Evolutionary conservation across 2,113 vertebrate genomes (phyloP).

Genomic region (Scomber scombrus): DNA sequence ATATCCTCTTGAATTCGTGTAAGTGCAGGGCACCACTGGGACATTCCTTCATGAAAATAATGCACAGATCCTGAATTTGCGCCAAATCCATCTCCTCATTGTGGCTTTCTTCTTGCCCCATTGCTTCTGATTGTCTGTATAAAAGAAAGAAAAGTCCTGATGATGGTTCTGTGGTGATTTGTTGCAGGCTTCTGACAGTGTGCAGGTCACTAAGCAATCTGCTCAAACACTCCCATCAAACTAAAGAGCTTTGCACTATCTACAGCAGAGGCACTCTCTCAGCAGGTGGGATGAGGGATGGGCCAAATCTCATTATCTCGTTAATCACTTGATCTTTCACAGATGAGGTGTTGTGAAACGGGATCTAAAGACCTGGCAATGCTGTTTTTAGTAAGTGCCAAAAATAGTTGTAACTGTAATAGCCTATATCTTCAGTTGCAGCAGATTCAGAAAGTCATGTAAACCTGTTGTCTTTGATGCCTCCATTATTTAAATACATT

Average conservation of each 20-base stretch:
- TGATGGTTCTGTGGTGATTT: neutral
- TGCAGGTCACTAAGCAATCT: neutral
- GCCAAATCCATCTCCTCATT: conserved; percentile 82
- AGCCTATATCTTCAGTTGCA: neutral
- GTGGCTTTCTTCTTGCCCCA: conserved; percentile 77
- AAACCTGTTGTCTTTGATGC: neutral
- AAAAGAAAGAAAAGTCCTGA: accelerated
- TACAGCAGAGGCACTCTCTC: neutral
- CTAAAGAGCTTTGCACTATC: neutral
- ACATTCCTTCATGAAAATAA: conserved; percentile 88
- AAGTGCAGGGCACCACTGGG: conserved; percentile 89
- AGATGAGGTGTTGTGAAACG: no score
- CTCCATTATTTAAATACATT: no score
- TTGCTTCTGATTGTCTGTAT: neutral
- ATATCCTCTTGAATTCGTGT: conserved; percentile 90
- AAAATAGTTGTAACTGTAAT: neutral
- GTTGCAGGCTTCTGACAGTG: neutral
- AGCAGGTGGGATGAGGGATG: neutral
- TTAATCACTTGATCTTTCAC: conserved; percentile 42
- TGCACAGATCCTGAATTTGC: conserved; percentile 88
- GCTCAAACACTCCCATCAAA: conserved; percentile 1
- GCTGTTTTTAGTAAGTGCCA: neutral
- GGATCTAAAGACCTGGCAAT: neutral
- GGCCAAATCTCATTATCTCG: conserved; percentile 41
- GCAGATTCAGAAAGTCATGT: neutral